Evolutionary conservation across 1,140 invertebrate species (phyloP), one percentile per base, ranked within the genome.

Genomic region (Bombus consobrinus): DNA sequence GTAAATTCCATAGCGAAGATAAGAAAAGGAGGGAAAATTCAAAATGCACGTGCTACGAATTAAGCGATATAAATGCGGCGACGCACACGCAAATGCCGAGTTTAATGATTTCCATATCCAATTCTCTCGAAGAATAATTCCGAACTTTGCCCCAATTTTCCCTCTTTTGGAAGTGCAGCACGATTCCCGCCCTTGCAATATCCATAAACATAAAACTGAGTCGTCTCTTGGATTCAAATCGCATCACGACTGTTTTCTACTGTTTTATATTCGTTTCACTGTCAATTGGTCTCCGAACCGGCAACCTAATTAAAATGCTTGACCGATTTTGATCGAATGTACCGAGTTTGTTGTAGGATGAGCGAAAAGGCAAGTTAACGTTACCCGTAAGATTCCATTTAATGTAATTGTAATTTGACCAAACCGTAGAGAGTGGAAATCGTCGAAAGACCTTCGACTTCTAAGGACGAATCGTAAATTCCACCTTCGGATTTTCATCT

Each of bases 61-160:
- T 72, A 79, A 66, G 72, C 34, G 32, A 89, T 87, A 89, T 89
- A 83, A 89, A 89, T 90, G 75, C 74, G 37, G 62, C 34, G 22
- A 69, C 53, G 47, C 34, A 64, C 34, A 6, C 62, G 62, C 84
- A 74, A 57, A 87, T 80, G 47, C 43, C 43, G 22, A 81, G 53
- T 72, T 89, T 81, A 83, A 77, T 77, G 68, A 87, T 87, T 85
- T 87, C 73, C 74, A 82, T 89, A 66, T 77, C 41, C 80, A 82
- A 85, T 87, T 41, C 34, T 34, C 3, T 53, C 69, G 39, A 66
- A 66, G 57, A 80, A 85, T 83, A 86, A 64, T 59, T 87, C 37
- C 39, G 22, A 43, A 79, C n/a, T 73, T 80, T n/a, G 34, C 41
- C 37, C 57, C 66, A 79, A 86, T 80, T 88, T 66, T 25, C 64